These are phyloP conservation scores for Oligia fasciuncula DNA, from an alignment of 2,888 invertebrate species.

Conservation along the genomic window DNA sequence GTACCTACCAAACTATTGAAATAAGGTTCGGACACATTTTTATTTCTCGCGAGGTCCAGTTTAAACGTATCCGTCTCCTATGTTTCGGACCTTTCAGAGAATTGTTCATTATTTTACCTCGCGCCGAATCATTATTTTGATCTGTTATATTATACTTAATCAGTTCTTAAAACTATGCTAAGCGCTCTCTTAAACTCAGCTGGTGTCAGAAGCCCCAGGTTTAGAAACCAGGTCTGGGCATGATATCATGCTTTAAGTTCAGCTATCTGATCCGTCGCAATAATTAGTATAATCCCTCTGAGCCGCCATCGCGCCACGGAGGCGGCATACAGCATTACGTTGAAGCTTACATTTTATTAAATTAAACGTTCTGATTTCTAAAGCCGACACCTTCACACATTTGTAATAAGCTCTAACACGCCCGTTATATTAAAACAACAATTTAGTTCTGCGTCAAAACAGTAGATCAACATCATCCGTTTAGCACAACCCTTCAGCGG, in stretches of 20 bases:
- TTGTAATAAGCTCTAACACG: constrained; percentile 22
- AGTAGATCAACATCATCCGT: constrained; percentile 34
- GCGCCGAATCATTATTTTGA: background rate
- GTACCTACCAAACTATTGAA: background rate
- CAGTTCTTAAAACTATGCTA: background rate
- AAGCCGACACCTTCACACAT: constrained; percentile 15
- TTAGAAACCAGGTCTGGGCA: constrained; percentile 33
- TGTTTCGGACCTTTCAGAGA: background rate
- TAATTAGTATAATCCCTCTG: constrained; percentile 41
- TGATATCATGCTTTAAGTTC: constrained; percentile 26
- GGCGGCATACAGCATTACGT: constrained; percentile 27
- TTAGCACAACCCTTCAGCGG: constrained; percentile 21
- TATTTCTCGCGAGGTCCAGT: background rate
- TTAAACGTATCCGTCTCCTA: background rate
- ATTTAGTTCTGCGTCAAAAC: constrained; percentile 37
- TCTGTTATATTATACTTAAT: background rate
- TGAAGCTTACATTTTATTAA: constrained; percentile 49
- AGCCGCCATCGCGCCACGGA: constrained; percentile 18
- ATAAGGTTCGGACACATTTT: constrained; percentile 3
- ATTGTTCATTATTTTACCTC: background rate
- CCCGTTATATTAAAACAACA: constrained; percentile 38
- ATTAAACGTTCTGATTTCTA: constrained; percentile 36
- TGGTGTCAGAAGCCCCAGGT: background rate
- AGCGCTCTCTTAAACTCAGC: background rate
- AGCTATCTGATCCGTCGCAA: constrained; percentile 38